phyloP scores from a whole-genome alignment of 2,113 vertebrate genomes.

The Parus major region DNA sequence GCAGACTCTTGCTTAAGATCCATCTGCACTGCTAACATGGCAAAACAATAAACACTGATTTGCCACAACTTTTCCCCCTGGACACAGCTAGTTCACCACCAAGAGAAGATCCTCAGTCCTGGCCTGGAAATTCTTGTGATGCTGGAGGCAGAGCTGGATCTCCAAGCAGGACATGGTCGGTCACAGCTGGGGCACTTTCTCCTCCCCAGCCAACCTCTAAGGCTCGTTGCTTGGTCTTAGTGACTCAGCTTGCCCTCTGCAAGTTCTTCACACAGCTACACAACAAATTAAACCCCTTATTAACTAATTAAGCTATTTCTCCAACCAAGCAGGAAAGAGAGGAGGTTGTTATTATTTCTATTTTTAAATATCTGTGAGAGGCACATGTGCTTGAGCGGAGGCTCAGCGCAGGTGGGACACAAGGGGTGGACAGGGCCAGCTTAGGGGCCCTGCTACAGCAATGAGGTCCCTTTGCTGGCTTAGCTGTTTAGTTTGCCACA shows the following conservation, averaged over 20 bases:
- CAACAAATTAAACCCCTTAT: conserved; percentile 36
- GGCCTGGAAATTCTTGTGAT: background rate
- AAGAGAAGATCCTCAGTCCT: background rate
- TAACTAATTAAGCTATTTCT: conserved; percentile 52
- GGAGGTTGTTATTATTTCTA: conserved; percentile 33
- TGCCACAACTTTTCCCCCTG: background rate
- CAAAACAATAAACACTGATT: background rate
- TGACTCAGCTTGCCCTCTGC: background rate
- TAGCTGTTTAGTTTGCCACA: background rate
- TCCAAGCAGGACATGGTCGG: accelerated
- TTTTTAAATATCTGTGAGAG: conserved; percentile 19
- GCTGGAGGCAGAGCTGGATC: background rate
- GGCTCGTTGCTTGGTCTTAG: background rate
- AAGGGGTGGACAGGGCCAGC: background rate
- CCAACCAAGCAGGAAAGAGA: conserved; percentile 17
- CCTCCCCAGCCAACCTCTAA: background rate
- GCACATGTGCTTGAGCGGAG: accelerated
- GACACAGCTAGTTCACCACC: background rate
- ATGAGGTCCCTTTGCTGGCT: background rate
- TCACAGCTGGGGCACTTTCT: background rate
- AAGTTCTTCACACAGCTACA: conserved; percentile 18
- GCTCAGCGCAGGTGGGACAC: background rate
- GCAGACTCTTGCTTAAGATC: background rate
- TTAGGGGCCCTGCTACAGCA: background rate
- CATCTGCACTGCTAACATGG: background rate